phyloP scores from a whole-genome alignment of 1,140 invertebrate genomes.

The Radopholus similis region DNA sequence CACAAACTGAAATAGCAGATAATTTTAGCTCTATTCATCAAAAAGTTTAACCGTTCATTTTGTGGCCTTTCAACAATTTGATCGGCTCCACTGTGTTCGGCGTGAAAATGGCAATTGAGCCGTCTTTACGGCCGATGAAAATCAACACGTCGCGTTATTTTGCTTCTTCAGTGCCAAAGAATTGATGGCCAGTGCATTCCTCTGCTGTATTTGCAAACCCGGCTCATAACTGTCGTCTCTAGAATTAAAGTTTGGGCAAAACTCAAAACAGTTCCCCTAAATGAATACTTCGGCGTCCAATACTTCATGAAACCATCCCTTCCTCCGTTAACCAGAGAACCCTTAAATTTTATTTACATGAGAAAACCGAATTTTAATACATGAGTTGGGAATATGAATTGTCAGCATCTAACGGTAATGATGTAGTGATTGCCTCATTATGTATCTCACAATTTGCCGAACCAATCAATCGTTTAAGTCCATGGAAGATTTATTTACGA shows the following conservation, averaged over 20 bases:
- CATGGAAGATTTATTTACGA: too few species aligned
- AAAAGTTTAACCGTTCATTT: slow-evolving; percentile 16
- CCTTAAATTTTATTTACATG: too few species aligned
- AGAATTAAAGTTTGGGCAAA: background rate
- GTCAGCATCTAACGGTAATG: too few species aligned
- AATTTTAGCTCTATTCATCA: too few species aligned
- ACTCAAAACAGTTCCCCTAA: background rate
- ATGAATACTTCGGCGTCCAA: slow-evolving; percentile 11
- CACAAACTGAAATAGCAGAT: slow-evolving; percentile 32
- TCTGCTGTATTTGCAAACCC: background rate
- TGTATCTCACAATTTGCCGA: too few species aligned
- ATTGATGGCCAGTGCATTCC: slow-evolving; percentile 15
- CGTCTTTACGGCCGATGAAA: slow-evolving; percentile 25
- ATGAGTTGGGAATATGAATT: too few species aligned
- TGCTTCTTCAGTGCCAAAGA: slow-evolving; percentile 11
- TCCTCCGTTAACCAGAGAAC: slow-evolving; percentile 9
- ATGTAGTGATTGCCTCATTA: too few species aligned
- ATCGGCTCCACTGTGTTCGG: slow-evolving; percentile 8
- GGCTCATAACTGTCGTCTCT: slow-evolving; percentile 3
- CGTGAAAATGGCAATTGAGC: slow-evolving; percentile 22
- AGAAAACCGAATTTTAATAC: too few species aligned
- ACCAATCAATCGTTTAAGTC: too few species aligned
- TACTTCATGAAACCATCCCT: slow-evolving; percentile 23
- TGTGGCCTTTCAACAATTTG: slow-evolving; percentile 12
- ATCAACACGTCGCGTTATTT: background rate